phyloP scores from a whole-genome alignment of 2,113 vertebrate species.

The Neolamprologus caudopunctatus region DNA sequence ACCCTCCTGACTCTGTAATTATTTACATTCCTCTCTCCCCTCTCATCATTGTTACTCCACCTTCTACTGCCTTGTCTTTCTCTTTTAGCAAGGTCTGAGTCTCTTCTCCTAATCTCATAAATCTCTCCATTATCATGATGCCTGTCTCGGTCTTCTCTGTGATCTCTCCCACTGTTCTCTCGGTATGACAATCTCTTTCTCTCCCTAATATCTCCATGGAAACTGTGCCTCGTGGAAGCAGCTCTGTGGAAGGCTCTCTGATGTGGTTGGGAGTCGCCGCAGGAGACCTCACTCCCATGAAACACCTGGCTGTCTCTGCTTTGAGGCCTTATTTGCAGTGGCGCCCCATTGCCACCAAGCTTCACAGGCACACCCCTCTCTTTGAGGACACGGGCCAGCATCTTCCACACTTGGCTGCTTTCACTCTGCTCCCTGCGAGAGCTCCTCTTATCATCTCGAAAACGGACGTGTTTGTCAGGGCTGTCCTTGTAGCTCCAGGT shows the following conservation, averaged over 20 bases:
- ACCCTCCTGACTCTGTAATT: conserved; percentile 9
- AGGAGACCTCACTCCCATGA: conserved; percentile 46
- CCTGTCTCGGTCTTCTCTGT: conserved; percentile 13
- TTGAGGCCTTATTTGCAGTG: conserved; percentile 42
- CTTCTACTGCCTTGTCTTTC: conserved; percentile 11
- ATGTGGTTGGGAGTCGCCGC: conserved; percentile 35
- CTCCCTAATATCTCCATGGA: conserved; percentile 59
- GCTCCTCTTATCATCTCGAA: conserved; percentile 34
- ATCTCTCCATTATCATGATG: not conserved
- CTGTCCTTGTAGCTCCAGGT: conserved; percentile 52
- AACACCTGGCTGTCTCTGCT: conserved; percentile 44
- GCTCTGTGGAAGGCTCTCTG: conserved; percentile 54
- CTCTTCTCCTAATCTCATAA: conserved; percentile 3
- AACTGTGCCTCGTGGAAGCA: conserved; percentile 56
- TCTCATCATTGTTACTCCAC: not conserved
- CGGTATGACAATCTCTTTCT: conserved; percentile 22
- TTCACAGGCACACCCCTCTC: conserved; percentile 62
- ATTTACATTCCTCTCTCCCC: not conserved
- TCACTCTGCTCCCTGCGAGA: not conserved
- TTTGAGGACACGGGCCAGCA: conserved; percentile 45
- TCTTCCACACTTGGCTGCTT: conserved; percentile 35
- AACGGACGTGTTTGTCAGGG: conserved; percentile 60
- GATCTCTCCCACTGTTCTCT: conserved; percentile 33
- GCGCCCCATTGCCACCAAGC: conserved; percentile 16
- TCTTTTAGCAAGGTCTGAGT: not conserved